These are phyloP conservation scores for Pempheris klunzingeri DNA, from an alignment of 2,797 vertebrate species.

Conservation along the genomic window DNA sequence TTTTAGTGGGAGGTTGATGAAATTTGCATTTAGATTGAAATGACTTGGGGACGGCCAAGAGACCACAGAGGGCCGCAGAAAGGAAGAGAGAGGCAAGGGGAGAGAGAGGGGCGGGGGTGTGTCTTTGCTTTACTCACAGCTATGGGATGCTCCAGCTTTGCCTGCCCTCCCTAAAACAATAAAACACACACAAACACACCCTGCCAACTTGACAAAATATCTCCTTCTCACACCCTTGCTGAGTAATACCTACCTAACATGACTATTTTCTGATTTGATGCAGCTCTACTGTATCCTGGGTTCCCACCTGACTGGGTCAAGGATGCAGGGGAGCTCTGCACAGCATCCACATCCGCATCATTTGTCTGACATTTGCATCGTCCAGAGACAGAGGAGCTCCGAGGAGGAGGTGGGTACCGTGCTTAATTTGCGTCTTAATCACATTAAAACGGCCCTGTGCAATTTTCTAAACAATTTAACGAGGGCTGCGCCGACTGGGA, in stretches of 20 bases:
- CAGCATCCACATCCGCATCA: conserved; percentile 27
- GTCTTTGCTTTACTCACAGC: conserved; percentile 46
- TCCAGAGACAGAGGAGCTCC: conserved; percentile 41
- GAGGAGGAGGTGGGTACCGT: conserved; percentile 47
- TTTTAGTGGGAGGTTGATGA: conserved; percentile 82
- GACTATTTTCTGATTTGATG: conserved; percentile 3
- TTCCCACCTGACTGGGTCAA: conserved; percentile 32
- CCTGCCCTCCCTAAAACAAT: conserved; percentile 24
- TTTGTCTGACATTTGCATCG: conserved; percentile 53
- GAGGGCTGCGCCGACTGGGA: conserved; percentile 52
- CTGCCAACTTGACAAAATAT: conserved; percentile 10
- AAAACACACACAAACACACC: conserved; percentile 13
- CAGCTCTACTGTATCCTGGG: background rate
- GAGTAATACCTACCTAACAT: conserved; percentile 13
- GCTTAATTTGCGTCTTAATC: conserved; percentile 71
- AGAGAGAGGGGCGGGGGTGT: conserved; percentile 14
- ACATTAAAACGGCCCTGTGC: conserved; percentile 65
- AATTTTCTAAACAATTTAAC: conserved; percentile 74
- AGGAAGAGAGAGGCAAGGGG: conserved; percentile 52
- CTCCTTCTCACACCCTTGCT: background rate
- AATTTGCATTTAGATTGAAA: conserved; percentile 88
- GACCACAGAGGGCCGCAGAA: conserved; percentile 74
- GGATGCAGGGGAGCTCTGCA: conserved; percentile 29
- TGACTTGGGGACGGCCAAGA: conserved; percentile 80
- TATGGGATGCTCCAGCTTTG: conserved; percentile 42